phyloP scores from a whole-genome alignment of 2,888 invertebrate genomes.

The Steinernema scapterisci region DNA sequence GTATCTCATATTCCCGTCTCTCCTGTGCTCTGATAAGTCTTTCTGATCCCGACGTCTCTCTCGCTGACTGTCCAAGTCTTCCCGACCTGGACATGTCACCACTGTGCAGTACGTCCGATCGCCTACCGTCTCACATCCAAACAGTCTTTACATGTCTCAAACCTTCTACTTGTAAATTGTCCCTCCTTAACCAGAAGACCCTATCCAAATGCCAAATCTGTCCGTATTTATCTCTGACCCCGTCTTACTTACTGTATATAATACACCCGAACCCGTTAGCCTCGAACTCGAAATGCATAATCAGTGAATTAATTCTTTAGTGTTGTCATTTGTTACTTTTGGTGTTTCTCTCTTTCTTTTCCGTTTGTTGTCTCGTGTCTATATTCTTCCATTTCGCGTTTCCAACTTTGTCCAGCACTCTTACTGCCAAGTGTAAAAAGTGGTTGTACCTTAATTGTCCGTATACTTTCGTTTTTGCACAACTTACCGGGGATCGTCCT shows the following conservation, averaged over 20 bases:
- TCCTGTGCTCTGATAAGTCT: neutral
- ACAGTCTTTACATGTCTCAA: slow-evolving; percentile 10
- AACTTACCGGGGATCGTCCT: neutral
- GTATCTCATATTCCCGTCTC: neutral
- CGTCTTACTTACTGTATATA: slow-evolving; percentile 13
- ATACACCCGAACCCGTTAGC: neutral
- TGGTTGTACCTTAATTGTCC: slow-evolving; percentile 4
- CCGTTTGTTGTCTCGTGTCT: neutral
- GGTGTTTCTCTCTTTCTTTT: slow-evolving; percentile 18
- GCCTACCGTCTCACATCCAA: neutral
- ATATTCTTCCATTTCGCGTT: neutral
- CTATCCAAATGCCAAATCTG: too few species aligned
- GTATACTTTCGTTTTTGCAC: slow-evolving; percentile 13
- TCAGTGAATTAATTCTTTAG: neutral
- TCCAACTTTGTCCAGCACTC: slow-evolving; percentile 3
- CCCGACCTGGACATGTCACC: neutral
- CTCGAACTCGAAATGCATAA: neutral
- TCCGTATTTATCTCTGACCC: too few species aligned
- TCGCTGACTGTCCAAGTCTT: too few species aligned
- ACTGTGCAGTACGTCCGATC: neutral
- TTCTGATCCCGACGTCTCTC: neutral
- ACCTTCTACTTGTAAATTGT: too few species aligned
- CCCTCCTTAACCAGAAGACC: too few species aligned
- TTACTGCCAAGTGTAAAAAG: slow-evolving; percentile 31
- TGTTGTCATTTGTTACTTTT: slow-evolving; percentile 7